A percentile compares a stretch with the other conserved stretches of the same genome.
phyloP scores from a whole-genome alignment of 2,888 invertebrate genomes.

The Lasioglossum villosulum region DNA sequence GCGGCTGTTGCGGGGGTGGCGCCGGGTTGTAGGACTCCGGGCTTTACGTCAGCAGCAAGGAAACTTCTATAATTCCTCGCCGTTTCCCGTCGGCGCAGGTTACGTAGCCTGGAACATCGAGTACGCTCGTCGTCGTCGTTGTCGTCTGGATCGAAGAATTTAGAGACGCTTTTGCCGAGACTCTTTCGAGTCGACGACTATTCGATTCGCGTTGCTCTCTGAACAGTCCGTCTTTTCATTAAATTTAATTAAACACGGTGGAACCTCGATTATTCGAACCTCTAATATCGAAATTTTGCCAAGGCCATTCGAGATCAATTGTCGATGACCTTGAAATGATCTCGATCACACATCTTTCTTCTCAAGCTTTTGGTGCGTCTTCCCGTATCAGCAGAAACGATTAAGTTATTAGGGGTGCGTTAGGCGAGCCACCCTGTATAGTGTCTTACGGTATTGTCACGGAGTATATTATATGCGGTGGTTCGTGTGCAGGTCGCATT shows the following conservation, averaged over 20 bases:
- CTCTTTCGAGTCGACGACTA: not conserved
- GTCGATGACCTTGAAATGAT: not conserved
- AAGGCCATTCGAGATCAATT: not conserved
- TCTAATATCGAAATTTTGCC: not conserved
- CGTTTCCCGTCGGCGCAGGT: constrained; percentile 69
- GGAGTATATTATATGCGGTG: not conserved
- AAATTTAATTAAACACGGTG: not conserved
- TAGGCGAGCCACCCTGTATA: not conserved
- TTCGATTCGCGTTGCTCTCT: not conserved
- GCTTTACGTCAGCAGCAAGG: constrained; percentile 73
- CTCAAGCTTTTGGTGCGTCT: not conserved
- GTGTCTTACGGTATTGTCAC: constrained; percentile 1
- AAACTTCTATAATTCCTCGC: constrained; percentile 77
- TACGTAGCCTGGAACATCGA: constrained; percentile 42
- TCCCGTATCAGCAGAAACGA: not conserved
- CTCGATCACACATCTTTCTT: no score
- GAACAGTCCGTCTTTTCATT: not conserved
- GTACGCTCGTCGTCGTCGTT: constrained; percentile 8
- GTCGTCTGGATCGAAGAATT: constrained; percentile 27
- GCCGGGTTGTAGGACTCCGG: constrained; percentile 50
- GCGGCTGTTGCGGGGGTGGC: constrained; percentile 11
- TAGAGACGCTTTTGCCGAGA: constrained; percentile 30
- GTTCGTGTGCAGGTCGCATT: constrained; percentile 43
- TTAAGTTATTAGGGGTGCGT: not conserved
- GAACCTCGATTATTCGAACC: not conserved